Evolutionary conservation across 2,113 vertebrate species (phyloP), one percentile per base, ranked within the genome.

Genomic region (Gadus chalcogrammus): DNA sequence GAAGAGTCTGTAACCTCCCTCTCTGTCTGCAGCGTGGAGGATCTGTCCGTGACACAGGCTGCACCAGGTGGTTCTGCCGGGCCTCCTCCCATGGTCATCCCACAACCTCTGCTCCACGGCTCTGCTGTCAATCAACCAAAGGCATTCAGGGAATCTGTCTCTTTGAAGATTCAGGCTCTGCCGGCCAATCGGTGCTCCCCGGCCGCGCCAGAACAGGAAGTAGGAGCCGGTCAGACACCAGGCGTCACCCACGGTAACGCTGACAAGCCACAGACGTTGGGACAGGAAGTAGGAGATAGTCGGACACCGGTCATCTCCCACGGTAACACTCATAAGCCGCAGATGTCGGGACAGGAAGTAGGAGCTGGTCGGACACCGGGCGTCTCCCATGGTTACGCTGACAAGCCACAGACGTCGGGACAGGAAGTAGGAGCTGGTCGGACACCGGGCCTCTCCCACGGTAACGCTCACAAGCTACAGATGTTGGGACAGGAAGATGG

Each of bases 21-120:
- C 75, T 85, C 74, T 90, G 74, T 90, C 76, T 80, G 77, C 66
- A 90, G 88, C 67, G 68, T 64, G 58, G 64, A 60, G 28, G 61
- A 60, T 7, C 27, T 12, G 6, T 31, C 69, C 56, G 27, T 18
- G 7, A 61, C 24, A 5, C 58, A 60, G 4, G 72, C 72, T 69
- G 71, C 55, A 42, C 38, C 38, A 42, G 38, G 6, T 11, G 42
- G 42, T 0, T 13, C 42, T 48, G 61, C 73, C 63, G 72, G 72
- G 74, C 27, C 67, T 9, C 31, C 70, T 38, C 71, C 59, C 35
- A 20, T 35, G 5, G 5, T 56, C 65, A 55, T 27, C 59, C 68
- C 70, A 64, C 71, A 73, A 67, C 56, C 38, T 6, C 22, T 63
- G 71, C 13, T 61, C 68, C 70, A 72, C 16, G 70, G 20, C 68